Base-by-base conservation (phyloP, 2,888 invertebrate genomes). In the Flexamia atlantica region DNA sequence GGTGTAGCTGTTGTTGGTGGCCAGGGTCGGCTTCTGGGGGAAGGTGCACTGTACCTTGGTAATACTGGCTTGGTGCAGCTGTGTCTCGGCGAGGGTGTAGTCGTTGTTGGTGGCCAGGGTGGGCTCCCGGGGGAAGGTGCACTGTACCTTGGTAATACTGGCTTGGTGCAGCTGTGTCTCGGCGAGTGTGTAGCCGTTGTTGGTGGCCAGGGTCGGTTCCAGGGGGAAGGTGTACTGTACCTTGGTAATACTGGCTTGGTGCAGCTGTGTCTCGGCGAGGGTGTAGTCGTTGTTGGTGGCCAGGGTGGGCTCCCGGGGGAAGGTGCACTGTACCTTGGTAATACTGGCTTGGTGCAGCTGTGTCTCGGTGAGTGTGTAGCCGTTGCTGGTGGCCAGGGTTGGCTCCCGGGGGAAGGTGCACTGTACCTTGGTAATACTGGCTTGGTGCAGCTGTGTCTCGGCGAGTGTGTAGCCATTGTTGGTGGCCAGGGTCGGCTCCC, bases 221-320 rank as follows among this genome's bases (percentile, higher is more conserved):
- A 25, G 12, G 0, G 82, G 72, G 46, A 82, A 82, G 1, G 72
- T 46, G 50, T 82, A 82, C 9, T 12, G 12, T 46, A 79, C 79
- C 30, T 50, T 79, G 53, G 25, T 76, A 50, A 46, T 50, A 50
- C 76, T 76, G 79, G 50, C 36, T 28, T 57, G 79, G 36, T 79
- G 50, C 32, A 82, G 36, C 23, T 82, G 82, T 9, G 72, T 32
- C 12, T 72, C 72, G 50, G 72, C 82, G 80, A 87, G 87, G 14
- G 85, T 82, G 14, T 84, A 84, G 81, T 87, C 86, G 17, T 85
- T 83, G 20, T 86, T 87, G 30, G 85, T 85, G 17, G 87, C 85
- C n/a, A 87, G 83, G 10, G 84, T 25, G 93, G 93, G 87, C 93
- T 93, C 81, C 91, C 91, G 12, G 0, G 82, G 72, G 46, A 82